Evolutionary conservation across 2,888 invertebrate genomes (phyloP), one percentile per base, ranked within the genome.

Genomic region (Auanema freiburgensis): DNA sequence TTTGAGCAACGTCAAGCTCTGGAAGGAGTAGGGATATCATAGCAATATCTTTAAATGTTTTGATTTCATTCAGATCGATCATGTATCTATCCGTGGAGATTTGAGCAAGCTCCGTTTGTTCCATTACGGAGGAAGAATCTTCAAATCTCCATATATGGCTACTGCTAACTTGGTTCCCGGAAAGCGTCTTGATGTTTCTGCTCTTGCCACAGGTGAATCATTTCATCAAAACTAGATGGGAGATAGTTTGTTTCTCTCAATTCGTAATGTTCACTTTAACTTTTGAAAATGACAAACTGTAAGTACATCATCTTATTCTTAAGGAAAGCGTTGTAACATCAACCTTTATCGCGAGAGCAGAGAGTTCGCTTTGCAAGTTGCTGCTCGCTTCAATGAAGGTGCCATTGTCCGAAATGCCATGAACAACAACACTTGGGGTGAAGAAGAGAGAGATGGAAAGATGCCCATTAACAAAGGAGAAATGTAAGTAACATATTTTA

Each of bases 381-480:
- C 82, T 14, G 69, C 83, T 58, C 79, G 82, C 50, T 83, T 71
- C 74, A 77, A 77, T 50, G 82, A 82, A 63, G 79, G 79, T 51
- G 80, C 73, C 44, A 69, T 83, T 53, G 83, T 84, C 40, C 75
- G 83, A 49, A 83, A 83, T 59, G 72, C 81, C 10, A 77, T 79
- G 77, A 65, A 57, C 11, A 72, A 75, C 68, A 78, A 76, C 46
- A 69, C 71, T 14, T 83, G 83, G 83, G 83, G 80, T 21, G 69
- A 72, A 57, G 83, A 84, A 63, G 83, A 83, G 67, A 65, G 81
- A 24, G 83, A 83, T 50, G 83, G 83, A 62, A 71, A 66, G 24
- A 73, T 82, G 64, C 75, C 77, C 41, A 64, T 83, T 53, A 61
- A 64, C 49, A 80, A 81, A 71, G 71, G 74, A 61, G 73, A 81